These are phyloP conservation scores for Xiphophorus hellerii DNA, from an alignment of 2,113 vertebrate species.

Conservation along the genomic window DNA sequence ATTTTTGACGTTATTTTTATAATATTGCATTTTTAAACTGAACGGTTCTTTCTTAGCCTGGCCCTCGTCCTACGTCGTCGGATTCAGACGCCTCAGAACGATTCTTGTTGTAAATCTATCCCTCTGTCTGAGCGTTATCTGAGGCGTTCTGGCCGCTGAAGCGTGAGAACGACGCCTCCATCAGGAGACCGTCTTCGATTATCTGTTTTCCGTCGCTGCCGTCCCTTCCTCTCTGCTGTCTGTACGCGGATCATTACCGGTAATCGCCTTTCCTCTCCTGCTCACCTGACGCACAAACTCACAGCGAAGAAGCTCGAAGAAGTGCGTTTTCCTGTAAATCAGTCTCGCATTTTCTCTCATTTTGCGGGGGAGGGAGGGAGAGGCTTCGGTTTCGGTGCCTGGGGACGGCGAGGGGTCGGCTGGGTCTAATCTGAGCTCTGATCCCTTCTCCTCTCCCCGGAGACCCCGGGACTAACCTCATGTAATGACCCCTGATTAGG, in stretches of 20 bases:
- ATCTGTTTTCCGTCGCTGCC: background rate
- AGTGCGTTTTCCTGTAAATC: conserved; percentile 61
- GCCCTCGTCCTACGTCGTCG: too few species aligned
- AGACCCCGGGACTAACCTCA: conserved; percentile 78
- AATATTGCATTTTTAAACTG: too few species aligned
- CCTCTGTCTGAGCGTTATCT: conserved; percentile 34
- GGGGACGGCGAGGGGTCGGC: conserved; percentile 76
- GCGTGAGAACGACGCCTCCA: conserved; percentile 56
- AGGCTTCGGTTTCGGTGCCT: conserved; percentile 74
- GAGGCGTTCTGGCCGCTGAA: conserved; percentile 49
- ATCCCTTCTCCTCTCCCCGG: conserved; percentile 77
- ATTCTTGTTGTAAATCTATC: conserved; percentile 47
- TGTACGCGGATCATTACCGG: conserved; percentile 67
- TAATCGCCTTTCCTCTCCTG: conserved; percentile 64
- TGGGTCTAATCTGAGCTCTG: conserved; percentile 81
- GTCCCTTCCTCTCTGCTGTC: conserved; percentile 39
- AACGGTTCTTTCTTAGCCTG: too few species aligned
- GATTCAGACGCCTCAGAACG: background rate
- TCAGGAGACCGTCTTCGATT: conserved; percentile 10
- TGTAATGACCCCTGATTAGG: conserved; percentile 85
- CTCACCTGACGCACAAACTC: conserved; percentile 12
- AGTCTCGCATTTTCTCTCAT: conserved; percentile 35
- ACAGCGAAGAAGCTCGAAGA: conserved; percentile 8
- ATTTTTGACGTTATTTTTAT: too few species aligned
- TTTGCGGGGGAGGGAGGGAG: background rate